Percentiles rank a stretch among this genome's conserved stretches.
phyloP scores from a whole-genome alignment of 2,888 invertebrate species.

The Colostygia pectinataria region DNA sequence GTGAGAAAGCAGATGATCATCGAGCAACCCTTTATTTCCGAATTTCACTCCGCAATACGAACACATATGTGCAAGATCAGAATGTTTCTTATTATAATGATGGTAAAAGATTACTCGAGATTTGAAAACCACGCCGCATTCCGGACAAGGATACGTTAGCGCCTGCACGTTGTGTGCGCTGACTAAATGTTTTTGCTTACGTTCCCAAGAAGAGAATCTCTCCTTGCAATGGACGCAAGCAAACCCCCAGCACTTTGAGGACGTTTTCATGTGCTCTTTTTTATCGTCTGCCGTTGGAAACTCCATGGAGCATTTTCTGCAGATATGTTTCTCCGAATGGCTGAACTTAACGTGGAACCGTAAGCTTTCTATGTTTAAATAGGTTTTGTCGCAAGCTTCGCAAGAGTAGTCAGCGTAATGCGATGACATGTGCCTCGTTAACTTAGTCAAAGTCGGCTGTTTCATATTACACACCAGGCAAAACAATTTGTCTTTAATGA shows the following conservation, averaged over 20 bases:
- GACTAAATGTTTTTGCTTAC: slow-evolving; percentile 59
- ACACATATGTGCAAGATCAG: slow-evolving; percentile 20
- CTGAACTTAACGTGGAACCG: slow-evolving; percentile 32
- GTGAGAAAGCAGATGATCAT: slow-evolving; percentile 24
- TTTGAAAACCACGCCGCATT: slow-evolving; percentile 20
- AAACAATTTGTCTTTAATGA: slow-evolving; percentile 23
- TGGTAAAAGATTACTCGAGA: slow-evolving; percentile 9
- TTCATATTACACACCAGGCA: slow-evolving; percentile 26
- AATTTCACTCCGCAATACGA: slow-evolving; percentile 24
- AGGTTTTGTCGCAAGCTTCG: slow-evolving; percentile 33
- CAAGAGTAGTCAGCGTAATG: slow-evolving; percentile 40
- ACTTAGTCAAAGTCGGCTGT: slow-evolving; percentile 26
- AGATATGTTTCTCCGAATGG: slow-evolving; percentile 24
- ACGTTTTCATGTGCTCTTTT: slow-evolving; percentile 51
- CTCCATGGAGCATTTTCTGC: slow-evolving; percentile 46
- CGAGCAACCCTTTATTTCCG: slow-evolving; percentile 10
- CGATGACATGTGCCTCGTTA: slow-evolving; percentile 38
- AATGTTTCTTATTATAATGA: slow-evolving; percentile 25
- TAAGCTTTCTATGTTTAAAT: slow-evolving; percentile 46
- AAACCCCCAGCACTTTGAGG: slow-evolving; percentile 61
- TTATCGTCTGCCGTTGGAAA: slow-evolving; percentile 54
- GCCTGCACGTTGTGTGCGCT: slow-evolving; percentile 51
- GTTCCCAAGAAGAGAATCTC: slow-evolving; percentile 67
- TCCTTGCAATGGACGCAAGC: slow-evolving; percentile 62
- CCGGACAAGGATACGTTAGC: slow-evolving; percentile 42